Base-by-base conservation (phyloP, 2,888 invertebrate genomes). In the Alloplasta piceator region DNA sequence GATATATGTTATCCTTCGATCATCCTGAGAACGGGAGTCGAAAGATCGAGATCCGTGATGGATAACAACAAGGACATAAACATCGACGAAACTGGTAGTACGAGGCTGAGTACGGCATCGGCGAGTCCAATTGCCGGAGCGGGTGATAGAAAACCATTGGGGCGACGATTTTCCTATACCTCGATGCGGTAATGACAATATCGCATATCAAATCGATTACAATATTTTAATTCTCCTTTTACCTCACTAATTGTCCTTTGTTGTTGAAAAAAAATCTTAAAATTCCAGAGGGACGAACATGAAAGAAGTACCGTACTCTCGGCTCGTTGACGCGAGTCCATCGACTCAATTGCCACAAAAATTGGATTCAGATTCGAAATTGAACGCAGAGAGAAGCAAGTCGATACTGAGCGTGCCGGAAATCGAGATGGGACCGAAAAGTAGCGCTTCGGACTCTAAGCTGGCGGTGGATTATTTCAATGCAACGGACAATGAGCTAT, bases 371-470 rank as follows among this genome's bases (percentile, higher is more conserved):
- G 96, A 96, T 87, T 95, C 96, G 0, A 95, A 94, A 92, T 93
- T 95, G 56, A 96, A 95, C 89, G 95, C 93, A 12, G 94, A 94
- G 70, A 88, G 91, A 10, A 92, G 92, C 71, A 93, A 92, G 85
- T 92, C 92, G 6, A 92, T 93, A 60, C 86, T 94, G 12, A 93
- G 90, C 82, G 93, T 93, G 2, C 93, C 93, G 14, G 93, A 93
- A 79, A 91, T 92, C 5, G 94, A 94, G 70, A 88, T 89, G 9
- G 91, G 93, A n/a, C 95, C 96, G 0, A 97, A 97, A 89, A 97
- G 97, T 84, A 97, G 97, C 90, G 95, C 96, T 3, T 97, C 97
- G 0, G 98, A 97, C 92, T 97, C 97, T 0, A 96, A 96, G 91
- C 92, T 97, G 78, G 96, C 97, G 0, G 95, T 97, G 0, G 97